A percentile compares a stretch with the other conserved stretches of the same genome.
Evolutionary conservation across 2,797 vertebrate genomes (phyloP).

Genomic region (Notamacropus eugenii): DNA sequence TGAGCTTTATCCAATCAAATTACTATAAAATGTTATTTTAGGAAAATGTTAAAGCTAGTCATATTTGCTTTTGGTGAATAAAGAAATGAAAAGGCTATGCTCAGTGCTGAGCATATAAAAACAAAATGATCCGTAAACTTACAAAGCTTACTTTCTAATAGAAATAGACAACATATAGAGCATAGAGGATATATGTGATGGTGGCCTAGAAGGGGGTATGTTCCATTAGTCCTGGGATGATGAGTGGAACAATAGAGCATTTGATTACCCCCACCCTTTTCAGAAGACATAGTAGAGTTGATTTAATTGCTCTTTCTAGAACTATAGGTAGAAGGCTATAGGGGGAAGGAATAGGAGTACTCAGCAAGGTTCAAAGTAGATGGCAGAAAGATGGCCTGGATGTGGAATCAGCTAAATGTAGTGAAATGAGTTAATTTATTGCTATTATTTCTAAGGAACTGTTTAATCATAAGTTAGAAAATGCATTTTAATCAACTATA

Average conservation of each 20-base stretch:
- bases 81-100: background rate
- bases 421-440: background rate
- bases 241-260: background rate
- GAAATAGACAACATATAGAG: background rate
- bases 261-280: background rate
- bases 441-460: background rate
- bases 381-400: background rate
- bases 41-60: background rate
- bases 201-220: background rate
- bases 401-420: background rate
- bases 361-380: background rate
- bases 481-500: background rate
- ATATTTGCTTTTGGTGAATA: background rate
- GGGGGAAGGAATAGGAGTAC: background rate
- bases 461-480: background rate
- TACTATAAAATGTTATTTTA: background rate
- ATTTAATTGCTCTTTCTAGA: background rate
- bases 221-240: background rate
- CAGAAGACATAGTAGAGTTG: background rate
- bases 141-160: background rate
- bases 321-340: background rate
- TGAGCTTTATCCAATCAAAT: background rate
- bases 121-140: background rate
- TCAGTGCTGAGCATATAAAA: background rate
- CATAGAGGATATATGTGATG: background rate